phyloP scores from a whole-genome alignment of 2,113 vertebrate species.

The Sigmodon hispidus region DNA sequence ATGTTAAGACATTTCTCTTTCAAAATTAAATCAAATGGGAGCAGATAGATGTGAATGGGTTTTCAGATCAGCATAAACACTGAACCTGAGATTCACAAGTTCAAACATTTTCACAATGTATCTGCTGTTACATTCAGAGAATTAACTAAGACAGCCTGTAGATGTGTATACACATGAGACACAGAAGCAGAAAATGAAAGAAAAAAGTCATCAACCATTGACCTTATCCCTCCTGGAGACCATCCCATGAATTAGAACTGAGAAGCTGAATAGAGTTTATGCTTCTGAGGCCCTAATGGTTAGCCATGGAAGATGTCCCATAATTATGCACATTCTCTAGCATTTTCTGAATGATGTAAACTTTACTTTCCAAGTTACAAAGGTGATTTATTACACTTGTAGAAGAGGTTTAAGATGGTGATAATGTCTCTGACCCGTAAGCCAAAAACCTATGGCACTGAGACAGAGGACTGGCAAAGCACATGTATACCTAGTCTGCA shows the following conservation, averaged over 20 bases:
- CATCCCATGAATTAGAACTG: neutral
- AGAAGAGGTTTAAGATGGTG: neutral
- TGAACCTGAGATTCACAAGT: constrained; percentile 50
- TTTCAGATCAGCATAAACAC: constrained; percentile 69
- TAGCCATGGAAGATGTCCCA: neutral
- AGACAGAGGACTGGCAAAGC: neutral
- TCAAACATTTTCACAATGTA: constrained; percentile 18
- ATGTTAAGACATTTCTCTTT: constrained; percentile 71
- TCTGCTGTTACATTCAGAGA: neutral
- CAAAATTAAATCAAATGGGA: constrained; percentile 72
- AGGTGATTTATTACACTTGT: neutral
- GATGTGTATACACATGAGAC: neutral
- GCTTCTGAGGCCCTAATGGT: neutral
- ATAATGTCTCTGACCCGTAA: neutral
- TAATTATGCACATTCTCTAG: neutral
- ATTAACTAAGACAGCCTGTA: neutral
- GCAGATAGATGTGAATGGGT: constrained; percentile 52
- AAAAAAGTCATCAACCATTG: neutral
- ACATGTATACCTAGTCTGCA: too few relatives aligned
- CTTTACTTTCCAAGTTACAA: constrained; percentile 28
- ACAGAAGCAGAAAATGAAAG: neutral
- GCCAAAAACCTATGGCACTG: neutral
- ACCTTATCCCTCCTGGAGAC: neutral
- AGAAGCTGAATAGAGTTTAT: neutral
- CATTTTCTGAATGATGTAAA: constrained; percentile 35